phyloP scores from a whole-genome alignment of 2,888 invertebrate species.

The Drosophila histrio region DNA sequence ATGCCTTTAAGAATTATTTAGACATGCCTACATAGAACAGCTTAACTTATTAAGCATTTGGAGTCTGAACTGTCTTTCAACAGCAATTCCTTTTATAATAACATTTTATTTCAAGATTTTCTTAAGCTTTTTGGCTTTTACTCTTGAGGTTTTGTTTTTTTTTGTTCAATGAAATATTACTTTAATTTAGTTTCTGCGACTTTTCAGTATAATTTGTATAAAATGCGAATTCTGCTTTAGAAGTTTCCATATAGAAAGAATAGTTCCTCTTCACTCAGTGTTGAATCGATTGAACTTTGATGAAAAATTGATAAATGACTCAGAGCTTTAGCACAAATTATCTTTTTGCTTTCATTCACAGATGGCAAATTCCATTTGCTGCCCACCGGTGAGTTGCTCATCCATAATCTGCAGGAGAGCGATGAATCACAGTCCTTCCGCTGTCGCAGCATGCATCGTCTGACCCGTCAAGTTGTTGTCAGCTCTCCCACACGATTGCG shows the following conservation, averaged over 20 bases:
- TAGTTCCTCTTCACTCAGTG: neutral
- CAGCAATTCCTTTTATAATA: neutral
- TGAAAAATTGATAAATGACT: conserved; percentile 6
- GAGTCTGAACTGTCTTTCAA: neutral
- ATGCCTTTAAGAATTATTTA: conserved; percentile 17
- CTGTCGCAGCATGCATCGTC: conserved; percentile 90
- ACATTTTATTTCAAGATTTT: neutral
- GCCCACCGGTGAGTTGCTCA: conserved; percentile 89
- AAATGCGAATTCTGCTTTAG: neutral
- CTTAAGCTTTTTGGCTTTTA: neutral
- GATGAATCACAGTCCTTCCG: conserved; percentile 90
- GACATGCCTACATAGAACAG: conserved; percentile 6
- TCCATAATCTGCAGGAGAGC: conserved; percentile 90
- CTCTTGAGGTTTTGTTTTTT: neutral
- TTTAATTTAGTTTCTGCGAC: neutral
- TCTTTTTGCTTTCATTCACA: conserved; percentile 74
- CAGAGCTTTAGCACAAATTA: conserved; percentile 1
- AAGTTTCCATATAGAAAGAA: neutral
- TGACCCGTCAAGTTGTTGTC: conserved; percentile 89
- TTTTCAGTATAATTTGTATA: neutral
- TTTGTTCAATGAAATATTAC: neutral
- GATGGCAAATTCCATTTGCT: conserved; percentile 91
- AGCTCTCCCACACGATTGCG: conserved; percentile 89
- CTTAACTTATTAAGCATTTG: conserved; percentile 6
- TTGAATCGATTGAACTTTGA: neutral